Conservation (phyloP, 2,797 vertebrate genomes). For the Cynodonichthys magdalenae region DNA sequence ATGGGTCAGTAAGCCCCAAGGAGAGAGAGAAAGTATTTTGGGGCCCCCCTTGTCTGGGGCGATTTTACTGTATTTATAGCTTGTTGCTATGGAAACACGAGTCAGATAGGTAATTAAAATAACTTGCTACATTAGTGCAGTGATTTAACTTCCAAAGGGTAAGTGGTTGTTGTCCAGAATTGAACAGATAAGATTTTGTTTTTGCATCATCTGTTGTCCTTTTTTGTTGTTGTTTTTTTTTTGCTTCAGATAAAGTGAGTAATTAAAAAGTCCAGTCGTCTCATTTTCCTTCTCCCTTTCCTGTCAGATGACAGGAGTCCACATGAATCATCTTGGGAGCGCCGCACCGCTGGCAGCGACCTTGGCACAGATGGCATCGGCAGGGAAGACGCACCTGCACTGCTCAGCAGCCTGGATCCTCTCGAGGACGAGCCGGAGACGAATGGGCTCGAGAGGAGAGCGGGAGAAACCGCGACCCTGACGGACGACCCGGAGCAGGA, state of each 20-base stretch:
- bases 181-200: neutral
- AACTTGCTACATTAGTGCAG: conserved; percentile 53
- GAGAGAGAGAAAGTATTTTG: conserved; percentile 76
- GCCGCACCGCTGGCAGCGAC: conserved; percentile 66
- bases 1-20: conserved; percentile 84
- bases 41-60: conserved; percentile 67
- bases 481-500: conserved; percentile 71
- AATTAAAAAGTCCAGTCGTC: conserved; percentile 71
- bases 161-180: neutral
- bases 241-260: conserved; percentile 30
- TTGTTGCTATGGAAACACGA: conserved; percentile 72
- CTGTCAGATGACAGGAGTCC: conserved; percentile 75
- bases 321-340: conserved; percentile 72
- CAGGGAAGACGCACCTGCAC: conserved; percentile 72
- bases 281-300: conserved; percentile 65
- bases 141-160: conserved; percentile 8
- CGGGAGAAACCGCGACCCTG: conserved; percentile 72
- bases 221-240: conserved; percentile 3
- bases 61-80: conserved; percentile 73
- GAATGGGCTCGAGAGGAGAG: conserved; percentile 74
- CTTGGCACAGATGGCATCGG: conserved; percentile 76
- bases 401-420: conserved; percentile 61
- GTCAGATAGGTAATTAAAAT: conserved; percentile 71
- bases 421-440: conserved; percentile 52
- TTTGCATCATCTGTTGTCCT: neutral